Base-by-base conservation (phyloP, 2,113 vertebrate genomes). In the Gobiocypris rarus region DNA sequence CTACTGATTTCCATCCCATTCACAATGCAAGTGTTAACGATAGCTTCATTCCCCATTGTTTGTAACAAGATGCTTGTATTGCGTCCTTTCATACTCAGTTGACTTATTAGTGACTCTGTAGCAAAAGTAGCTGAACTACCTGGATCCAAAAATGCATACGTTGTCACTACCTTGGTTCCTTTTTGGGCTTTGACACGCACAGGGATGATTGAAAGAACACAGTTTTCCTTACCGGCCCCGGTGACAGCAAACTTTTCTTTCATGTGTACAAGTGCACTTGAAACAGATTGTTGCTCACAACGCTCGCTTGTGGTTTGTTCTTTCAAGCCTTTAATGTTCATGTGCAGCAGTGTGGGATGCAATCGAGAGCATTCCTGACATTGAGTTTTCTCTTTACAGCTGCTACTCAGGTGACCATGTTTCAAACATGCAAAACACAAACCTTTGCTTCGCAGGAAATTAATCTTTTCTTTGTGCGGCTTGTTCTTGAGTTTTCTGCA, bases 361-460 rank as follows among this genome's bases (percentile, higher is more conserved):
- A 34, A 19, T 74, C 54, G 34, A 76, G 77, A 87, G 8, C 86
- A 76, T 67, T 81, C n/a, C 69, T 86, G 59, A 80, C 83, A 87
- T 26, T 81, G 59, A 81, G 24, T 28, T 67, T 87, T 87, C 69
- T 81, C 67, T 76, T 56, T 76, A 28, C 86, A 87, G 77, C 70
- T 81, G 31, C 15, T 81, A 70, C 82, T 31, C 31, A 31, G 1
- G 31, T 31, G 31, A 31, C 31, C 31, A 31, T 31, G 31, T 31
- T 31, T 31, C 73, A 76, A 82, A 41, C 86, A 87, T 80, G 65
- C 82, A 84, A 86, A 84, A 31, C 31, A 59, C 82, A 84, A 59
- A 63, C 83, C 78, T 31, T 82, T 85, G 31, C 61, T 77, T 85
- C 26, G 67, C 77, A 82, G 52, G 31, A 87, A 82, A 15, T 76